Conservation (phyloP, 2,888 invertebrate genomes). For the Pyrgus malvae region DNA sequence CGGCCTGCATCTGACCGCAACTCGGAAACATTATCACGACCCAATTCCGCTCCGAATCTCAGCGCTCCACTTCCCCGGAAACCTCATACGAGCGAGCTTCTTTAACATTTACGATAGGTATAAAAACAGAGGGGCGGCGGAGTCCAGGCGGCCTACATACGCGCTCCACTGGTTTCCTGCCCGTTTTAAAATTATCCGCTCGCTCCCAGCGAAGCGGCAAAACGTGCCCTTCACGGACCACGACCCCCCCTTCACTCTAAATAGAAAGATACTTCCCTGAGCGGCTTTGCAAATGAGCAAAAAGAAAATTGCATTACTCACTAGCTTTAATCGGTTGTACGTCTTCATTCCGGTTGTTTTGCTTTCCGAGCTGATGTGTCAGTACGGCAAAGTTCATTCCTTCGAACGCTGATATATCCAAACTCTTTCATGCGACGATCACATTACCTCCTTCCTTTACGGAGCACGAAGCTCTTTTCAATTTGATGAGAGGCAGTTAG, state of each 20-base stretch:
- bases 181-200: conserved; percentile 74
- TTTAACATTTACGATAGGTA: conserved; percentile 59
- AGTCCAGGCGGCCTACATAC: conserved; percentile 72
- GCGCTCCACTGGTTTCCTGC: conserved; percentile 74
- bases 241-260: conserved; percentile 54
- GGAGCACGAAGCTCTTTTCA: conserved; percentile 22
- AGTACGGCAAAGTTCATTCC: conserved; percentile 18
- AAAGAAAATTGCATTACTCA: conserved; percentile 25
- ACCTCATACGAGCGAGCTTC: conserved; percentile 49
- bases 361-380: conserved; percentile 14
- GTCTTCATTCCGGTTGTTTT: conserved; percentile 10
- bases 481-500: conserved; percentile 26
- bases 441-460: conserved; percentile 12
- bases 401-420: conserved; percentile 2
- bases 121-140: conserved; percentile 57
- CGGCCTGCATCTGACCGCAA: conserved; percentile 35
- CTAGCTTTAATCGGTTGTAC: conserved; percentile 20
- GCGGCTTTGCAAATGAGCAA: conserved; percentile 32
- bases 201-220: conserved; percentile 68
- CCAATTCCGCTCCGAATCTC: conserved; percentile 60
- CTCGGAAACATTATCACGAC: conserved; percentile 54
- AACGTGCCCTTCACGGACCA: conserved; percentile 72
- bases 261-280: conserved; percentile 41
- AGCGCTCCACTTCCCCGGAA: conserved; percentile 70
- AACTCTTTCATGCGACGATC: conserved; percentile 11